Conservation (phyloP, 2,113 vertebrate species). For the Chaetodon auriga region DNA sequence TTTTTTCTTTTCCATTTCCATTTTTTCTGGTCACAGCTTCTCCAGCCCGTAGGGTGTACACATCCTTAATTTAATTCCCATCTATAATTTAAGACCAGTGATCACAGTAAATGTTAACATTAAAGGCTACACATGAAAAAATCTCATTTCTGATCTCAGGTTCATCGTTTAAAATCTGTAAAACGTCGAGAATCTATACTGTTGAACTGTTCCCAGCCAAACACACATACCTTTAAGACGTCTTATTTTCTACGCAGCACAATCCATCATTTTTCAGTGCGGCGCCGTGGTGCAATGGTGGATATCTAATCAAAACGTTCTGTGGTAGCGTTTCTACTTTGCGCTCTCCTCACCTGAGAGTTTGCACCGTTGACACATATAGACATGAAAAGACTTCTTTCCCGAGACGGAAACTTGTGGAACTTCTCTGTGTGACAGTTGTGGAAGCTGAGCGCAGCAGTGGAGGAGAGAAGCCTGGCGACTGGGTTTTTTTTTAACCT, state of each 20-base stretch:
- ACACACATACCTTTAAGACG: background rate
- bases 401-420: conserved; percentile 29
- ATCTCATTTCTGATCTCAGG: too few species aligned
- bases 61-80: background rate
- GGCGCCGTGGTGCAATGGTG: background rate
- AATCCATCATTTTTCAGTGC: background rate
- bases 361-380: conserved; percentile 22
- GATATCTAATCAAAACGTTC: conserved; percentile 32
- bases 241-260: background rate
- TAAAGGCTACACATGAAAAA: background rate
- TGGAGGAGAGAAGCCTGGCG: conserved; percentile 7
- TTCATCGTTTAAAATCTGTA: background rate
- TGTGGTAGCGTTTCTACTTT: background rate
- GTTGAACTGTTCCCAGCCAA: background rate
- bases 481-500: conserved; percentile 24
- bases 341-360: conserved; percentile 23
- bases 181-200: background rate
- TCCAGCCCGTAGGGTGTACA: background rate
- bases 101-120: background rate
- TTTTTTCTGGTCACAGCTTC: background rate
- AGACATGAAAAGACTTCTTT: conserved; percentile 22
- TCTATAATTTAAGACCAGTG: background rate
- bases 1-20: background rate
- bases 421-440: conserved; percentile 33
- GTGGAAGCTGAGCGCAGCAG: background rate